These are phyloP conservation scores for Brenthis daphne DNA, from an alignment of 2,888 invertebrate species.

Conservation along the genomic window DNA sequence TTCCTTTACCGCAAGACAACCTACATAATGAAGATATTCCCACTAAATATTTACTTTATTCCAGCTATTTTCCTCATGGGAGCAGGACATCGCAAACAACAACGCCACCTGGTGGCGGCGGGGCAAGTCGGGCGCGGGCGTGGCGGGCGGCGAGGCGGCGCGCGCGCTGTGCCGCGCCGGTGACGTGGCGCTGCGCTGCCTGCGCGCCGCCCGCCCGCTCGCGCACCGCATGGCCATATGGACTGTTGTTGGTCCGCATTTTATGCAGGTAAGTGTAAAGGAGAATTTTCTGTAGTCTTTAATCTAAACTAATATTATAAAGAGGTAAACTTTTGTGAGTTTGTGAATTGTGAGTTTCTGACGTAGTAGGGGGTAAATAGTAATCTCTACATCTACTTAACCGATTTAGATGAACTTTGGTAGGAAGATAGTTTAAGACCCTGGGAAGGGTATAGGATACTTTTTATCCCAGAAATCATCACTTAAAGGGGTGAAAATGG, in stretches of 20 bases:
- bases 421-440: no score
- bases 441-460: no score
- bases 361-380: no score
- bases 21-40: no score
- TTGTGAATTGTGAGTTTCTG: no score
- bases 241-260: slow-evolving; percentile 95
- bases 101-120: slow-evolving; percentile 59
- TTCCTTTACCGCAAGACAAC: background rate
- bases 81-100: slow-evolving; percentile 61
- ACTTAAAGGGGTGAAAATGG: no score
- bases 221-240: slow-evolving; percentile 96
- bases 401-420: no score
- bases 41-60: background rate
- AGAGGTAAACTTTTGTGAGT: no score
- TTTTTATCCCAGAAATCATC: no score
- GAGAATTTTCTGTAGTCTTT: background rate
- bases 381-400: no score
- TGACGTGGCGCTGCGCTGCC: slow-evolving; percentile 93
- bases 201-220: slow-evolving; percentile 92
- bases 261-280: slow-evolving; percentile 88
- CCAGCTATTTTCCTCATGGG: slow-evolving; percentile 62
- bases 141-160: slow-evolving; percentile 53
- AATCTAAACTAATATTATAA: no score
- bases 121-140: slow-evolving; percentile 26
- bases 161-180: slow-evolving; percentile 91